Percentiles rank a stretch among this genome's conserved stretches.
Conservation (phyloP, 1,140 invertebrate species). For the Calosoma granatense region DNA sequence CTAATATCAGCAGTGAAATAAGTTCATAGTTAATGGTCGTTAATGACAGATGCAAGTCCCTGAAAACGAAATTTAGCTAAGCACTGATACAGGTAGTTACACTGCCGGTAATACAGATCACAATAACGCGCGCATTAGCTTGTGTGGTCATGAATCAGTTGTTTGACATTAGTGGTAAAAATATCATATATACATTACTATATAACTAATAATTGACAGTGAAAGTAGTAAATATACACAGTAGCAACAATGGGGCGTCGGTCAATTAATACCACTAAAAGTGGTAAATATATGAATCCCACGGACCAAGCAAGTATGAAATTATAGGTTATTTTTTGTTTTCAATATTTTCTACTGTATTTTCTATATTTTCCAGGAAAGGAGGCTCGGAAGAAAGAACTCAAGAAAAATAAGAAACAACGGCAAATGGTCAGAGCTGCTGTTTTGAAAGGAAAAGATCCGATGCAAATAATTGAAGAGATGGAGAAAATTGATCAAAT, state of each 20-base stretch:
- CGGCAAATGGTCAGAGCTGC: slow-evolving; percentile 89
- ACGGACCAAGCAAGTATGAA: slow-evolving; percentile 93
- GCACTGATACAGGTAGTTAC: too few relatives aligned
- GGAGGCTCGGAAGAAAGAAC: slow-evolving; percentile 92
- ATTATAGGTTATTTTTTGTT: slow-evolving; percentile 14
- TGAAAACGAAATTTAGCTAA: too few relatives aligned
- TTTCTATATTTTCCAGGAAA: slow-evolving; percentile 64
- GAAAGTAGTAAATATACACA: too few relatives aligned
- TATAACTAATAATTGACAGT: too few relatives aligned
- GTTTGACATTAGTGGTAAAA: too few relatives aligned
- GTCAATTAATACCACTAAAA: slow-evolving; percentile 97
- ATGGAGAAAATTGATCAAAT: slow-evolving; percentile 97
- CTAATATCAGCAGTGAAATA: too few relatives aligned
- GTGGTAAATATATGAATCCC: slow-evolving; percentile 99
- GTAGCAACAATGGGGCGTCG: slow-evolving; percentile 87
- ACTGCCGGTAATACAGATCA: too few relatives aligned
- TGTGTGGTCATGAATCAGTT: too few relatives aligned
- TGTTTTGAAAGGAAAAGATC: slow-evolving; percentile 98
- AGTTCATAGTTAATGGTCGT: too few relatives aligned
- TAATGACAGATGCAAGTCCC: too few relatives aligned
- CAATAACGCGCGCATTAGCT: too few relatives aligned
- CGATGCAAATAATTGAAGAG: slow-evolving; percentile 84
- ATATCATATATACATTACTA: too few relatives aligned
- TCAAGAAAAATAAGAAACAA: slow-evolving; percentile 98
- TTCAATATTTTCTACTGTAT: slow-evolving; percentile 5